These are phyloP conservation scores for Myotis findleyi DNA, from an alignment of 2,797 vertebrate genomes.

Conservation along the genomic window DNA sequence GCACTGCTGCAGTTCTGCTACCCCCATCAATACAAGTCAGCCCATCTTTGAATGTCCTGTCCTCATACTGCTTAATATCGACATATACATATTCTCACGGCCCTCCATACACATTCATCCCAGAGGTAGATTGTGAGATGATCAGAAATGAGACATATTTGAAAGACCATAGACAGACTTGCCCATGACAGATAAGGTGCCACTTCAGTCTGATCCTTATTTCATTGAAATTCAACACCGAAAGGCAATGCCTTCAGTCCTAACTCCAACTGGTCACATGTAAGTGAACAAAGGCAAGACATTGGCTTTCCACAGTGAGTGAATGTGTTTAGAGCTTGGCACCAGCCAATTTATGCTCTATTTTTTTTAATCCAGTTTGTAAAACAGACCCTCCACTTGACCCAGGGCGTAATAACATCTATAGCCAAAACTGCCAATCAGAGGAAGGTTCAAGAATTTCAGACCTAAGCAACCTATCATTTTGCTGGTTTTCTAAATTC, in stretches of 20 bases:
- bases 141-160: not conserved
- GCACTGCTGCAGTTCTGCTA: not conserved
- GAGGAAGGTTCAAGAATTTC: not conserved
- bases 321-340: not conserved
- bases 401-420: not conserved
- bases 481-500: not conserved
- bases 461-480: not conserved
- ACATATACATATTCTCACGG: rapidly evolving
- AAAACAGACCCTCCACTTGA: not conserved
- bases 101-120: not conserved
- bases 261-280: not conserved
- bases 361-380: not conserved
- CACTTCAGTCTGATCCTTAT: not conserved
- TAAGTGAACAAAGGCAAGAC: not conserved
- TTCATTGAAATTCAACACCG: not conserved
- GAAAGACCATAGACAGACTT: not conserved
- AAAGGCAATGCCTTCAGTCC: not conserved
- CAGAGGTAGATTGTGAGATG: not conserved
- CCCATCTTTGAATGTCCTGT: not conserved
- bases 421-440: not conserved
- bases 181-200: not conserved
- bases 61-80: not conserved
- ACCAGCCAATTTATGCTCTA: not conserved
- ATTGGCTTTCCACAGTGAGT: not conserved
- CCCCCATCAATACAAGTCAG: rapidly evolving